Conservation (phyloP, 2,888 invertebrate genomes). For the Heliconius erato region DNA sequence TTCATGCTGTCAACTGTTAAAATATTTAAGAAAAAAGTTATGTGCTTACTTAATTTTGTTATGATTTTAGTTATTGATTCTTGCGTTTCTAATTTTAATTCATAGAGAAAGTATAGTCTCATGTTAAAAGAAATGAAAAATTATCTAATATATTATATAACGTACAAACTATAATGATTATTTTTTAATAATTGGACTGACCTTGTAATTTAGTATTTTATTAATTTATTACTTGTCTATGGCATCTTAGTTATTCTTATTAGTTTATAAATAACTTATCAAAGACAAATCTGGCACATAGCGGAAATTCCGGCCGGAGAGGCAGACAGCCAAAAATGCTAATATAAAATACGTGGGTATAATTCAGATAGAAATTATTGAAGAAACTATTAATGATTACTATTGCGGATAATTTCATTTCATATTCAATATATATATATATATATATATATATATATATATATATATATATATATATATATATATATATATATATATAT, state of each 20-base stretch:
- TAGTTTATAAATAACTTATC: conserved; percentile 21
- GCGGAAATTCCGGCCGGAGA: conserved; percentile 22
- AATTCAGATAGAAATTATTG: not conserved
- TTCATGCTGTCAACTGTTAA: not conserved
- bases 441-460: no score
- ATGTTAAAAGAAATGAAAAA: not conserved
- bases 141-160: not conserved
- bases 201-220: not conserved
- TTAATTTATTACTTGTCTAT: not conserved
- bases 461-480: no score
- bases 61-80: not conserved
- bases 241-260: not conserved
- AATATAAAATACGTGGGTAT: not conserved
- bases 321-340: conserved; percentile 26
- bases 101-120: no score
- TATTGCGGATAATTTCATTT: not conserved
- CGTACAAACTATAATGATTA: not conserved
- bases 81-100: not conserved
- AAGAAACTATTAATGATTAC: not conserved
- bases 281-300: conserved; percentile 11
- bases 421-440: no score
- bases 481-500: no score
- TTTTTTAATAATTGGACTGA: not conserved
- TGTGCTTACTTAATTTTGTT: not conserved
- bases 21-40: not conserved